A percentile compares a stretch with the other conserved stretches of the same genome.
Evolutionary conservation across 2,797 vertebrate species (phyloP).

Genomic region (Silurus aristotelis): DNA sequence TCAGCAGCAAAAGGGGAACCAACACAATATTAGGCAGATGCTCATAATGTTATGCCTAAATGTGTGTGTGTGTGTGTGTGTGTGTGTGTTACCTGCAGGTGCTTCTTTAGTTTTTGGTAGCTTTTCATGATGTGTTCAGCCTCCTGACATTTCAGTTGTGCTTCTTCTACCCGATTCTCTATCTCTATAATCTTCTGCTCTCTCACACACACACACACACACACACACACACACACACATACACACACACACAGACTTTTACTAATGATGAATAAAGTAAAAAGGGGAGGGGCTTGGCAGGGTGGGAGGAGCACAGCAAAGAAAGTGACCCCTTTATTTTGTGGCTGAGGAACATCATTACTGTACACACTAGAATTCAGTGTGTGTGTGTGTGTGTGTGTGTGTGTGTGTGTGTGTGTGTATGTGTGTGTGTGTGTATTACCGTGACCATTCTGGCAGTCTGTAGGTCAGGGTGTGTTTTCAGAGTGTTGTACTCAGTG

Average conservation of each 20-base stretch:
- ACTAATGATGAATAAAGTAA: background rate
- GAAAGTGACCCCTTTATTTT: constrained; percentile 55
- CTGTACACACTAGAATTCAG: background rate
- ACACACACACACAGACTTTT: background rate
- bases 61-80: background rate
- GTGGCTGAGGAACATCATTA: constrained; percentile 41
- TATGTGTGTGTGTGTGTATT: constrained; percentile 19
- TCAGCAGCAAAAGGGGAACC: too few relatives aligned
- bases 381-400: background rate
- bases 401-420: constrained; percentile 24
- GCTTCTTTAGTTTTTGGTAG: constrained; percentile 80
- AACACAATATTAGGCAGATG: background rate
- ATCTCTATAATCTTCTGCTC: constrained; percentile 75
- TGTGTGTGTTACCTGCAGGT: constrained; percentile 76
- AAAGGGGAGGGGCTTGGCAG: background rate
- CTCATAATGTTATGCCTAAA: too few relatives aligned
- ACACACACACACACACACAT: constrained; percentile 14
- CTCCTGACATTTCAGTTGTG: constrained; percentile 80
- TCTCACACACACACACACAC: constrained; percentile 28
- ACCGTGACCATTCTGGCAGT: constrained; percentile 73
- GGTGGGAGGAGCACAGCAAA: background rate
- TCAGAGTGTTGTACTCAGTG: constrained; percentile 64
- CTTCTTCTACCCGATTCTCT: constrained; percentile 87
- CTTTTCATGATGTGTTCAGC: constrained; percentile 75
- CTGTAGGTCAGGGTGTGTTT: constrained; percentile 40